Conservation (phyloP, 2,888 invertebrate species). For the Erebia palarica region DNA sequence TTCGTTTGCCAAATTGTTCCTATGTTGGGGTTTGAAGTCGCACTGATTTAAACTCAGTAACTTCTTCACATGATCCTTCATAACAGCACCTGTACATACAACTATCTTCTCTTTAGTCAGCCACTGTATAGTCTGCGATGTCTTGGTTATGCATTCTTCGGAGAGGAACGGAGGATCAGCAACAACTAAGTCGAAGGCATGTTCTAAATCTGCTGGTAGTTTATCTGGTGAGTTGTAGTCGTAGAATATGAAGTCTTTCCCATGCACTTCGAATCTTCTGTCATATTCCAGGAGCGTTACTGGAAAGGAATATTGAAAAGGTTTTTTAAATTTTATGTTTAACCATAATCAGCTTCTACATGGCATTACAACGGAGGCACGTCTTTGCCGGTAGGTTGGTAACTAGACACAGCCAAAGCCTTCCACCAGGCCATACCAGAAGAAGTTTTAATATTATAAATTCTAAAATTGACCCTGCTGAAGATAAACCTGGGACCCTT, state of each 20-base stretch:
- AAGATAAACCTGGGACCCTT: no score
- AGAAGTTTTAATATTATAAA: no score
- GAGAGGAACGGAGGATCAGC: constrained; percentile 98
- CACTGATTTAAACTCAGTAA: constrained; percentile 85
- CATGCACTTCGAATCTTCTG: constrained; percentile 89
- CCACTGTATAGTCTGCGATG: constrained; percentile 88
- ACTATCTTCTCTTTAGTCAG: constrained; percentile 89
- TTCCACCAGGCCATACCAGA: no score
- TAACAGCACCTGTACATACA: constrained; percentile 93
- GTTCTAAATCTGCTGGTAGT: constrained; percentile 82
- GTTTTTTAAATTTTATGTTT: no score
- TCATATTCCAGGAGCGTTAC: constrained; percentile 93
- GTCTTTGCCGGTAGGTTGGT: no score
- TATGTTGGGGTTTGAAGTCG: constrained; percentile 90
- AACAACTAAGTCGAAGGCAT: constrained; percentile 90
- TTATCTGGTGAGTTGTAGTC: constrained; percentile 92
- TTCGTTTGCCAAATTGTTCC: constrained; percentile 95
- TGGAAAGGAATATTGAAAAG: constrained; percentile 70
- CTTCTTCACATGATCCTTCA: constrained; percentile 86
- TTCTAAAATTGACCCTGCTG: no score
- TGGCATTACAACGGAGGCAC: no score
- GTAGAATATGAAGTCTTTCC: constrained; percentile 91
- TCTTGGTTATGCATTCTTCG: constrained; percentile 94
- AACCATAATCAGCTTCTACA: no score
- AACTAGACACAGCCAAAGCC: no score